Evolutionary conservation across 2,113 vertebrate species (phyloP).

Genomic region (Alosa alosa): DNA sequence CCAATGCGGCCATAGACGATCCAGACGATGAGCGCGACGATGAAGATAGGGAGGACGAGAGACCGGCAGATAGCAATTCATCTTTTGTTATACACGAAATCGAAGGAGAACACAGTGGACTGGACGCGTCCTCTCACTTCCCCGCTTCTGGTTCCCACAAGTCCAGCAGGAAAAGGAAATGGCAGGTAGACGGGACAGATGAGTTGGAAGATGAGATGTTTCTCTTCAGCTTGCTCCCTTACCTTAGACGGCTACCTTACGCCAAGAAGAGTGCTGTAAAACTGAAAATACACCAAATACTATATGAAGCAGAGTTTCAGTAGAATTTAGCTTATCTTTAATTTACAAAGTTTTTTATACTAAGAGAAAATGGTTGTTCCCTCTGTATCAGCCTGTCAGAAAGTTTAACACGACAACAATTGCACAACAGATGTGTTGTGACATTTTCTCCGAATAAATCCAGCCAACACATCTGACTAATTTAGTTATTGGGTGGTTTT

Average conservation of each 20-base stretch:
- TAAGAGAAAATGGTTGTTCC: neutral
- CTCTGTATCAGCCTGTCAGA: neutral
- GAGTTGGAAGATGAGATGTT: conserved; percentile 51
- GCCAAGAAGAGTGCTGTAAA: conserved; percentile 46
- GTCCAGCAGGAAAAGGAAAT: conserved; percentile 37
- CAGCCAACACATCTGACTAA: conserved; percentile 2
- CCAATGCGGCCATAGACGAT: conserved; percentile 8
- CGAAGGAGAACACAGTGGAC: conserved; percentile 36
- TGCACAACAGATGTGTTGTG: conserved; percentile 15
- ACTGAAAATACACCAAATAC: conserved; percentile 46
- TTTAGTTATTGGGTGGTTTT: neutral
- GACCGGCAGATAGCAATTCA: conserved; percentile 21
- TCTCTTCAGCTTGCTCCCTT: conserved; percentile 45
- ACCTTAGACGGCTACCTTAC: conserved; percentile 40
- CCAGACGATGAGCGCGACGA: conserved; percentile 39
- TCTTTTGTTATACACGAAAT: conserved; percentile 38
- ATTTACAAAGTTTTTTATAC: conserved; percentile 20
- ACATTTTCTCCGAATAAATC: neutral
- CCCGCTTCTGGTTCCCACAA: neutral
- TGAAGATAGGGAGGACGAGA: conserved; percentile 42
- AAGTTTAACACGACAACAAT: neutral
- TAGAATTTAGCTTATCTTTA: conserved; percentile 18
- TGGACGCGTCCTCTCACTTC: conserved; percentile 33
- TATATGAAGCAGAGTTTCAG: conserved; percentile 46
- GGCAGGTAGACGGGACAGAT: conserved; percentile 41